Conservation (phyloP, 2,113 vertebrate genomes). For the Oreotragus oreotragus region DNA sequence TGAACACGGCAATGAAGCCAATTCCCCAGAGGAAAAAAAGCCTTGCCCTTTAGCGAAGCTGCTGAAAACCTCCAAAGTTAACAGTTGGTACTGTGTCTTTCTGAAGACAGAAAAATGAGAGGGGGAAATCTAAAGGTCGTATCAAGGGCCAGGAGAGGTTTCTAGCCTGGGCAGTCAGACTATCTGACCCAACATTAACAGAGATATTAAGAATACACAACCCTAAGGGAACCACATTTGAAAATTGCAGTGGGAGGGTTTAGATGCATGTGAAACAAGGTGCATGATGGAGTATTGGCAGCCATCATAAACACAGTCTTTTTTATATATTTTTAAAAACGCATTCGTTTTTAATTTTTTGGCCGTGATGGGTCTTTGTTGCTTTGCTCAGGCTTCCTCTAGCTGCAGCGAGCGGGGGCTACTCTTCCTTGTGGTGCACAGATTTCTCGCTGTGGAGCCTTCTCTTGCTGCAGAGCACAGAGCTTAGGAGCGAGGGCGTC, state of each 20-base stretch:
- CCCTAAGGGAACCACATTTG: neutral
- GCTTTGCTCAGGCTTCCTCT: neutral
- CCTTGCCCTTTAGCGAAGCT: neutral
- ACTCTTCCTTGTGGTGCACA: neutral
- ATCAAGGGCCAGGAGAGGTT: neutral
- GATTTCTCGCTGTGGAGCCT: neutral
- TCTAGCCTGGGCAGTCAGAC: neutral
- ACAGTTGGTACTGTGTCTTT: neutral
- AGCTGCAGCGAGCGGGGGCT: fast-evolving
- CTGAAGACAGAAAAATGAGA: neutral
- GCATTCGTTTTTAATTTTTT: neutral
- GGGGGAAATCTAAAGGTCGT: neutral
- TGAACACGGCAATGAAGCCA: neutral
- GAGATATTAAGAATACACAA: neutral
- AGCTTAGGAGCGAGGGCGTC: neutral
- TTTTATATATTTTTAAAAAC: neutral
- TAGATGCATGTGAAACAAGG: neutral
- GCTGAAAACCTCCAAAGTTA: neutral
- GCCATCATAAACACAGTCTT: neutral
- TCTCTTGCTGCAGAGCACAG: neutral
- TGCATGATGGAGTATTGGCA: neutral
- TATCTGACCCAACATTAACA: neutral
- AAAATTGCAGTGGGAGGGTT: neutral
- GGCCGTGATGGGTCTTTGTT: neutral
- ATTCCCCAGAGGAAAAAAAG: neutral